A percentile compares a stretch with the other conserved stretches of the same genome.
phyloP scores from a whole-genome alignment of 2,888 invertebrate species.

The Dasypolia templi region DNA sequence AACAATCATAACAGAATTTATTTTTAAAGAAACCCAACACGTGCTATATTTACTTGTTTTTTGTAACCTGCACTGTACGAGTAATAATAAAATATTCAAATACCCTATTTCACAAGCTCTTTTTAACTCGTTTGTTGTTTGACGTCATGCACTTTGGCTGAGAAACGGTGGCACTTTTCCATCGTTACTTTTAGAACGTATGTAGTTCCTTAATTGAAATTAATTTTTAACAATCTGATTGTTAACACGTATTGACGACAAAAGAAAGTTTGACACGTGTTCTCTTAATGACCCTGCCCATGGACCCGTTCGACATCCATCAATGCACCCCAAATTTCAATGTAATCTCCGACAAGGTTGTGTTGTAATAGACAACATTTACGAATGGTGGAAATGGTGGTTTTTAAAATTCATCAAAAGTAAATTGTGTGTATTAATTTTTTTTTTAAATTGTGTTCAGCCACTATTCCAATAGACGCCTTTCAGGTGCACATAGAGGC shows the following conservation, averaged over 20 bases:
- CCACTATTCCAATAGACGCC: background rate
- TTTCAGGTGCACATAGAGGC: background rate
- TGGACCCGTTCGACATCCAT: background rate
- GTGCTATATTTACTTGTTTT: background rate
- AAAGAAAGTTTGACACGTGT: background rate
- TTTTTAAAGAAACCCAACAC: background rate
- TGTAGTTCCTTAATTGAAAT: background rate
- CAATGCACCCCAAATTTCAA: background rate
- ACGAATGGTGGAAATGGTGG: too few species aligned
- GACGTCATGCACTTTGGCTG: background rate
- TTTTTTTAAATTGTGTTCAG: background rate
- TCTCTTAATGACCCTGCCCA: background rate
- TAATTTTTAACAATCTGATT: too few species aligned
- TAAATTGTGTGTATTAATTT: background rate
- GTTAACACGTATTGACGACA: background rate
- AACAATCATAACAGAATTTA: background rate
- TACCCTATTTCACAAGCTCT: background rate
- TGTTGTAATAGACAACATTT: background rate
- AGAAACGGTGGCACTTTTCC: background rate
- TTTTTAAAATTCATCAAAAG: background rate
- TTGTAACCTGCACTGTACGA: too few species aligned
- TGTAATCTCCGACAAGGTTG: background rate
- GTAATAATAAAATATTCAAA: background rate
- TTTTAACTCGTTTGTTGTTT: background rate
- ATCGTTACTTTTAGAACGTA: background rate